These are phyloP conservation scores for Campoletis raptor DNA, from an alignment of 2,888 invertebrate species.

Conservation along the genomic window DNA sequence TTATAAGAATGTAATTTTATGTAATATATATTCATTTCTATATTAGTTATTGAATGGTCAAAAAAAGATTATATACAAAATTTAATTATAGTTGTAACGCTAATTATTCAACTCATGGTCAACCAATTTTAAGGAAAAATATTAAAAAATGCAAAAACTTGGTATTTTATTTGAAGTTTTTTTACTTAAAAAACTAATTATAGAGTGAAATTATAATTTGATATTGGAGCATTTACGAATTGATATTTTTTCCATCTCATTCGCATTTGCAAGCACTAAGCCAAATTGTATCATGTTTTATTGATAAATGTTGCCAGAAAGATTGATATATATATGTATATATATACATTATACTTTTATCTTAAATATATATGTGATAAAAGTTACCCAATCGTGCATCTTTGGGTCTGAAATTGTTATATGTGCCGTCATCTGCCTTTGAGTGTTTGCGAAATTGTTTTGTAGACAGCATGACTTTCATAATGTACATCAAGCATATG, in stretches of 20 bases:
- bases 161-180: neutral
- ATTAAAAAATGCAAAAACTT: neutral
- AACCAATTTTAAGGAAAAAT: too few species aligned
- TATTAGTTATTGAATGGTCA: neutral
- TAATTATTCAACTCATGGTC: too few species aligned
- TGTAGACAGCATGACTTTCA: neutral
- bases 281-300: conserved; percentile 4
- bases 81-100: too few species aligned
- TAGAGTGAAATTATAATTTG: neutral
- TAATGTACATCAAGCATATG: conserved; percentile 9
- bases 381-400: conserved; percentile 40
- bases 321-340: conserved; percentile 17
- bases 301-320: conserved; percentile 47
- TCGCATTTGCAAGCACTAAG: neutral
- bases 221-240: neutral
- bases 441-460: conserved; percentile 39
- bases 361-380: conserved; percentile 27
- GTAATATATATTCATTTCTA: neutral
- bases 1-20: neutral
- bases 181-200: neutral
- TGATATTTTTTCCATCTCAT: neutral
- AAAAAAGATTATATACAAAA: too few species aligned
- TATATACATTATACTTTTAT: neutral
- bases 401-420: conserved; percentile 2
- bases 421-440: neutral